Evolutionary conservation across 2,888 invertebrate species (phyloP), one percentile per base, ranked within the genome.

Genomic region (Hoplodrina ambigua): DNA sequence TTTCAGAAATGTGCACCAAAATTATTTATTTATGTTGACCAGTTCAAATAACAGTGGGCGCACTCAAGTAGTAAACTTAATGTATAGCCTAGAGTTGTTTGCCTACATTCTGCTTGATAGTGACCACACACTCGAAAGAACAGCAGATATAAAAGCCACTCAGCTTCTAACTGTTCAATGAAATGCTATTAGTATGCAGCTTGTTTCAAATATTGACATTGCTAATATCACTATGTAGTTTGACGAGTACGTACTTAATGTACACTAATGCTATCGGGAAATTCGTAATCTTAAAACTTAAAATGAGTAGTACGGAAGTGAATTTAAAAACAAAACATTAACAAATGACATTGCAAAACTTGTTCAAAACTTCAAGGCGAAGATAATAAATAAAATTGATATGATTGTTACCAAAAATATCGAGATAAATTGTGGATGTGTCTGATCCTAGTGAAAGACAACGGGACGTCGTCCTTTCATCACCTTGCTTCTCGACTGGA

Each of bases 41-140:
- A 71, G 60, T 81, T 69, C 55, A 58, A 67, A 69, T 64, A 80
- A 71, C 67, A 68, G 76, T 61, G 65, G 58, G 25, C 44, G 63
- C 70, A 59, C 74, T 69, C 62, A 59, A 72, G 66, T 77, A 61
- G 72, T 59, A 53, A 64, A 67, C 72, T 72, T 61, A 77, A 77
- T 70, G 72, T 76, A 62, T 59, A 72, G 72, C 72, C 50, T 72
- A 33, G 54, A 81, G 66, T 66, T 70, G 68, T 74, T 83, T 82
- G 63, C 73, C 78, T 55, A 83, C 84, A 83, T 82, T 78, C 73
- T 66, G 65, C 69, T 55, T 59, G 84, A 83, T 81, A 81, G 84
- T 67, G 84, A 71, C 67, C 69, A 69, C 73, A 68, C 66, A 75
- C 72, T 83, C 19, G 54, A 81, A 69, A 74, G 70, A 67, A 78